These are phyloP conservation scores for Rhinella marina DNA, from an alignment of 2,797 vertebrate species.

Conservation along the genomic window DNA sequence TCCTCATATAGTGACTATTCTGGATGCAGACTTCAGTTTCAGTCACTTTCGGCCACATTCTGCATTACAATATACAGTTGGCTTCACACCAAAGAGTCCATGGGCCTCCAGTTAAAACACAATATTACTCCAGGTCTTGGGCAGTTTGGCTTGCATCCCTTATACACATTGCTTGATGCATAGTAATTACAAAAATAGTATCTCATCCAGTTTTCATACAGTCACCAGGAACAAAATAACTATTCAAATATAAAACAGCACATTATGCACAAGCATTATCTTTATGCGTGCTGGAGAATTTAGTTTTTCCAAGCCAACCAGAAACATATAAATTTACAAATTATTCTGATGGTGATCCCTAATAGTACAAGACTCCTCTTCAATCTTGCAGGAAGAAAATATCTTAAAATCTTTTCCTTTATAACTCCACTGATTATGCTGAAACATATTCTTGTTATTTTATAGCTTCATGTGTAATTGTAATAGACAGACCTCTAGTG, in stretches of 20 bases:
- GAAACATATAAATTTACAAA: conserved; percentile 21
- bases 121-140: conserved; percentile 3
- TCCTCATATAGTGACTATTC: neutral
- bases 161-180: neutral
- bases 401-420: conserved; percentile 5
- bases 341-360: conserved; percentile 18
- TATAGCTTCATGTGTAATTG: neutral
- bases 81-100: neutral
- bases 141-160: neutral
- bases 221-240: neutral
- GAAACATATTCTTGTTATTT: neutral
- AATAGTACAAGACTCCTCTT: neutral
- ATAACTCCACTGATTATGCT: conserved; percentile 12
- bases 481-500: conserved; percentile 56
- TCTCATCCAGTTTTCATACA: conserved; percentile 12
- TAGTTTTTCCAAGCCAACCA: neutral
- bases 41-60: neutral
- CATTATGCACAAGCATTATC: conserved; percentile 7
- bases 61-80: neutral
- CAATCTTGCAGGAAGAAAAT: neutral
- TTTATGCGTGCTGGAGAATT: neutral
- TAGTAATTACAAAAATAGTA: neutral
- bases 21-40: neutral
- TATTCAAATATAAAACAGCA: neutral
- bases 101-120: conserved; percentile 2